Evolutionary conservation across 2,113 vertebrate species (phyloP).

Genomic region (Condylura cristata): DNA sequence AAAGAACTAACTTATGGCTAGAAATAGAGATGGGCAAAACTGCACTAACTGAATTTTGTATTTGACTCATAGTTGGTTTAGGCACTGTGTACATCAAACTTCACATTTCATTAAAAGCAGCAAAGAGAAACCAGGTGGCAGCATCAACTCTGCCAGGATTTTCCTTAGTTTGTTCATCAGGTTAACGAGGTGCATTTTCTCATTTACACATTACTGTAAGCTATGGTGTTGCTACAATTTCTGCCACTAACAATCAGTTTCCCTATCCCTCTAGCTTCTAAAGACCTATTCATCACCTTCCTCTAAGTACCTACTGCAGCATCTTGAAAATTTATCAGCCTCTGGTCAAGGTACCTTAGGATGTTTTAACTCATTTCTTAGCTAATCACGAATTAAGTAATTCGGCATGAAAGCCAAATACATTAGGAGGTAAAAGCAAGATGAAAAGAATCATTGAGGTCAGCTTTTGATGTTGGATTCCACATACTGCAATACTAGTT

Average conservation of each 20-base stretch:
- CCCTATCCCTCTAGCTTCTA: background rate
- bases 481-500: background rate
- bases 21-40: background rate
- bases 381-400: background rate
- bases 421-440: background rate
- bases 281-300: background rate
- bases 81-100: background rate
- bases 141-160: background rate
- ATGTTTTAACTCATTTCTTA: background rate
- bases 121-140: background rate
- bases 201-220: background rate
- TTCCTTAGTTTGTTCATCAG: background rate
- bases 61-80: background rate
- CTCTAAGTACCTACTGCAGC: background rate
- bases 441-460: background rate
- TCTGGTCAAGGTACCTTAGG: background rate
- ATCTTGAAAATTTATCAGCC: background rate
- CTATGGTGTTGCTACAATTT: background rate
- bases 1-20: background rate
- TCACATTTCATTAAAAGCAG: background rate
- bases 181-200: conserved; percentile 2
- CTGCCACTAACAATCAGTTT: background rate
- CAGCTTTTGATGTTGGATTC: background rate
- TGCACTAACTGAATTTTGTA: background rate
- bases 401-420: background rate